A percentile compares a stretch with the other conserved stretches of the same genome.
phyloP scores from a whole-genome alignment of 2,888 invertebrate species.

The Amiota mariae region DNA sequence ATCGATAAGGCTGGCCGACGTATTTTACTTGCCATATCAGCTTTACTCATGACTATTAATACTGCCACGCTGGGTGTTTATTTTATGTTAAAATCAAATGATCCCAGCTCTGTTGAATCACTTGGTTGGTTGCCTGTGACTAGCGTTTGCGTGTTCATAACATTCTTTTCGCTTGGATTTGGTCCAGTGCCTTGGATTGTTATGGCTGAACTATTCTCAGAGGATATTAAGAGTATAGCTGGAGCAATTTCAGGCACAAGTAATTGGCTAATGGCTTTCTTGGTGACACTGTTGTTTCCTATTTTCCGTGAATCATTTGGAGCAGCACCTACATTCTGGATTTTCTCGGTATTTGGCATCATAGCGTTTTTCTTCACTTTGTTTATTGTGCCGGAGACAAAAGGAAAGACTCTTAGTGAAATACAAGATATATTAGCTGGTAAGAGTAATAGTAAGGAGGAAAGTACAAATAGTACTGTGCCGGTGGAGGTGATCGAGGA shows the following conservation, averaged over 20 bases:
- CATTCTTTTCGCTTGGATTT: conserved; percentile 85
- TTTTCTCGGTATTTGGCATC: conserved; percentile 79
- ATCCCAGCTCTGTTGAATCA: conserved; percentile 50
- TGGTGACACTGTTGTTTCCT: conserved; percentile 82
- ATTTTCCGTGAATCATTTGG: conserved; percentile 72
- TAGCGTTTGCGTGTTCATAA: conserved; percentile 82
- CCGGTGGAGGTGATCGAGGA: neutral
- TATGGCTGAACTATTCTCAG: conserved; percentile 83
- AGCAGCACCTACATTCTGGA: conserved; percentile 78
- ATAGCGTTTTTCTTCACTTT: conserved; percentile 79
- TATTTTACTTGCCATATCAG: conserved; percentile 82
- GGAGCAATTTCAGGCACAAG: conserved; percentile 85
- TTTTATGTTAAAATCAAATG: conserved; percentile 74
- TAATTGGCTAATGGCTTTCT: conserved; percentile 85
- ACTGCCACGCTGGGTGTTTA: conserved; percentile 79
- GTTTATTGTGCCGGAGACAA: conserved; percentile 76
- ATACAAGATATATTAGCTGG: conserved; percentile 50
- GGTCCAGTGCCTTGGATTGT: conserved; percentile 86
- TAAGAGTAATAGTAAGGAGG: neutral
- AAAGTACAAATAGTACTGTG: neutral
- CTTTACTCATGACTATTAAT: conserved; percentile 79
- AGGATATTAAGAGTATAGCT: conserved; percentile 83
- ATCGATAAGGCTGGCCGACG: conserved; percentile 86
- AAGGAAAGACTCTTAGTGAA: conserved; percentile 61
- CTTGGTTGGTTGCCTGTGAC: conserved; percentile 83